A percentile compares a stretch with the other conserved stretches of the same genome.
Conservation (phyloP, 2,797 vertebrate genomes). For the Coreius guichenoti region DNA sequence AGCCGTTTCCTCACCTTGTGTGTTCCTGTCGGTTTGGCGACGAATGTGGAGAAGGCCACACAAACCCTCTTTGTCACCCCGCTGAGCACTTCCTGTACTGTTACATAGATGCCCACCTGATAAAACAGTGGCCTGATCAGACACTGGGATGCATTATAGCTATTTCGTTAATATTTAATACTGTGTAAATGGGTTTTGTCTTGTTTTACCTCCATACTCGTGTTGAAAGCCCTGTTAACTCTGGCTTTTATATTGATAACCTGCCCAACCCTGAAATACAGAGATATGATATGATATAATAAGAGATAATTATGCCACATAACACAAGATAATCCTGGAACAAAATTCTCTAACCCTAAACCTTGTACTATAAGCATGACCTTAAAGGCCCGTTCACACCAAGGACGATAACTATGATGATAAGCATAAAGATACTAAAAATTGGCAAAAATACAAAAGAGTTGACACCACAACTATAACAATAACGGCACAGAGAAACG, state of each 20-base stretch:
- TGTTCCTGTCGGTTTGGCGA: slow-evolving; percentile 72
- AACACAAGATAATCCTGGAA: no score
- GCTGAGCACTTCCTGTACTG: slow-evolving; percentile 73
- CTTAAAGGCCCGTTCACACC: not conserved
- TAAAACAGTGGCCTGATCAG: slow-evolving; percentile 2
- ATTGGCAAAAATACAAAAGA: not conserved
- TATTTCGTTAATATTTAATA: not conserved
- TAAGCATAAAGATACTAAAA: not conserved
- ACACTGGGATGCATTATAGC: not conserved
- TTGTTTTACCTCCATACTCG: slow-evolving; percentile 92
- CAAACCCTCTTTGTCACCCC: slow-evolving; percentile 74
- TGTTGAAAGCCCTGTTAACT: slow-evolving; percentile 98
- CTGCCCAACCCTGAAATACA: slow-evolving; percentile 85
- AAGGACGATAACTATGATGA: not conserved
- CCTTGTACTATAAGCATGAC: not conserved
- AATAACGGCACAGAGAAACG: not conserved
- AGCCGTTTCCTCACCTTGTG: slow-evolving; percentile 70
- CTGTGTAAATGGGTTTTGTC: not conserved
- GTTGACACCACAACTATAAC: not conserved
- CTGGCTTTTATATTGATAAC: slow-evolving; percentile 95
- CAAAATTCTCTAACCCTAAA: not conserved
- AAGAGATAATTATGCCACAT: slow-evolving; percentile 3
- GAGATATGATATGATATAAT: slow-evolving; percentile 40
- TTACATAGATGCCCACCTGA: slow-evolving; percentile 80
- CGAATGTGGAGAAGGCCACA: slow-evolving; percentile 80